These are phyloP conservation scores for Gobius niger DNA, from an alignment of 2,113 vertebrate species.

Conservation along the genomic window DNA sequence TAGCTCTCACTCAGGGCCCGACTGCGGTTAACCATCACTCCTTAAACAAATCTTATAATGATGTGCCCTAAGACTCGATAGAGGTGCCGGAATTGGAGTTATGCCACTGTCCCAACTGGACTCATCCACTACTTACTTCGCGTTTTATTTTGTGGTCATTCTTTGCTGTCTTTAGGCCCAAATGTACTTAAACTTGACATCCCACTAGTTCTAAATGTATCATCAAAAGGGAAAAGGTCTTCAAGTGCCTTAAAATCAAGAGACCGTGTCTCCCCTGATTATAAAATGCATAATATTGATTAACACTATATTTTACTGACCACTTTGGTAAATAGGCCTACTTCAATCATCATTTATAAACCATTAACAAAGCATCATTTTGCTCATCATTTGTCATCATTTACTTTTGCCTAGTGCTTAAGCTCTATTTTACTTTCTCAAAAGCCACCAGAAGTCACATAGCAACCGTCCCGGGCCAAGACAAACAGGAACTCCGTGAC, in stretches of 20 bases:
- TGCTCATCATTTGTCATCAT: too few species aligned
- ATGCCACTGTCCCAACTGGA: conserved; percentile 29
- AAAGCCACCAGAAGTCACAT: conserved; percentile 31
- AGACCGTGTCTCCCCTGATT: too few species aligned
- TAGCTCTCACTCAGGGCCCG: conserved; percentile 42
- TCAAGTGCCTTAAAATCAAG: too few species aligned
- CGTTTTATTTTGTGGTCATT: conserved; percentile 19
- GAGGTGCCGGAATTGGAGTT: conserved; percentile 37
- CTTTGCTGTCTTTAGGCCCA: conserved; percentile 11
- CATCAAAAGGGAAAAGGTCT: background rate
- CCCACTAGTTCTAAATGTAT: background rate
- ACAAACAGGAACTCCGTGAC: conserved; percentile 64
- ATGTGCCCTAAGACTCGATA: conserved; percentile 44
- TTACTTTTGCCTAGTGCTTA: background rate
- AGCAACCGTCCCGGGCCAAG: conserved; percentile 55
- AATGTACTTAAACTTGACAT: background rate
- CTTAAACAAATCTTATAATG: conserved; percentile 65
- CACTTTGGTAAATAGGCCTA: too few species aligned
- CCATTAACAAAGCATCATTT: too few species aligned
- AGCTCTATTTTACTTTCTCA: conserved; percentile 10
- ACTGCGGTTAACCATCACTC: conserved; percentile 64
- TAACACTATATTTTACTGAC: too few species aligned
- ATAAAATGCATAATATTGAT: too few species aligned
- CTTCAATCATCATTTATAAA: too few species aligned
- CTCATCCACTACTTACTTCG: conserved; percentile 10